phyloP scores from a whole-genome alignment of 2,113 vertebrate species.

The Micronisus gabar region DNA sequence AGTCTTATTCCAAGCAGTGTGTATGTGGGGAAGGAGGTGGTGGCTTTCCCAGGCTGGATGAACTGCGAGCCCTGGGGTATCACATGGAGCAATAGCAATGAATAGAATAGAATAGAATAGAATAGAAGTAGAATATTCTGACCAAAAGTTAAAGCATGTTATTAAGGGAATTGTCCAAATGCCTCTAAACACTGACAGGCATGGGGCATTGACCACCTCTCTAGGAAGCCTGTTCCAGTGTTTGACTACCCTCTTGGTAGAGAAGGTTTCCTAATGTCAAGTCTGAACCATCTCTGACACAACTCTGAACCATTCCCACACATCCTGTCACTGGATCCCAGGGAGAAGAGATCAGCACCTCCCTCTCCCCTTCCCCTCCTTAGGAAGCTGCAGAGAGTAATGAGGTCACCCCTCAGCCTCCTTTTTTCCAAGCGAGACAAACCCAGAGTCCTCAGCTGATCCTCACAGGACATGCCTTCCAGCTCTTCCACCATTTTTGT shows the following conservation, averaged over 20 bases:
- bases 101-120: not conserved
- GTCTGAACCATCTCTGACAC: not conserved
- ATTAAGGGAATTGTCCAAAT: not conserved
- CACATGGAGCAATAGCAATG: not conserved
- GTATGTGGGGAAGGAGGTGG: not conserved
- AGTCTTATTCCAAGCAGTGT: not conserved
- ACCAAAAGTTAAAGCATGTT: not conserved
- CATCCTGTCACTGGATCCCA: not conserved
- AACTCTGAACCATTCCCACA: not conserved
- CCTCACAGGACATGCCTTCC: too few relatives aligned
- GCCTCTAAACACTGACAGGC: not conserved
- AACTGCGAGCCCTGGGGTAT: not conserved
- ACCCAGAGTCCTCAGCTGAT: not conserved
- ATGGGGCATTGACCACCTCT: not conserved
- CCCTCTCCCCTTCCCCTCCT: not conserved
- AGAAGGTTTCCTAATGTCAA: not conserved
- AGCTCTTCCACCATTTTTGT: not conserved
- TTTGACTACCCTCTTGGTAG: not conserved
- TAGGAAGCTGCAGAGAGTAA: not conserved
- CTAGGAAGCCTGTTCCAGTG: not conserved
- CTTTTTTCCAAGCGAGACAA: not conserved
- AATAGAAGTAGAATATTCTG: not conserved
- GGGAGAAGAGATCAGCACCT: not conserved
- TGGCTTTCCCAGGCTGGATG: not conserved
- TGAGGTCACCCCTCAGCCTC: too few relatives aligned